Conservation (phyloP, 2,113 vertebrate genomes). For the Tinamus guttatus region DNA sequence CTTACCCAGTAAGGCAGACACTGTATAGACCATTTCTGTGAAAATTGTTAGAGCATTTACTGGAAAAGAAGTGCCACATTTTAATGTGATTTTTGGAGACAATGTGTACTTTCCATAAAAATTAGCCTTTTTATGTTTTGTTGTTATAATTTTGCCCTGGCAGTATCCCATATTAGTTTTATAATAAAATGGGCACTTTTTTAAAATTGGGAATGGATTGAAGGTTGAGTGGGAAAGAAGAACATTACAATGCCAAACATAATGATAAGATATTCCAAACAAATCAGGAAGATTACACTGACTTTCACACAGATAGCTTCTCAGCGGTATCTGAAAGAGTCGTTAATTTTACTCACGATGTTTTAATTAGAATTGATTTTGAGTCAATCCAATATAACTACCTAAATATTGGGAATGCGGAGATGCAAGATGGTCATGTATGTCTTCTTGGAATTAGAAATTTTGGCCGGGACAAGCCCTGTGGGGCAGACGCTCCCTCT, state of each 20-base stretch:
- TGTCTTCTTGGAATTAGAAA: not conserved
- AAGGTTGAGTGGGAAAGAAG: not conserved
- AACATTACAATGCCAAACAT: not conserved
- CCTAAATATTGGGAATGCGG: not conserved
- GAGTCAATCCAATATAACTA: not conserved
- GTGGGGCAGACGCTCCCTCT: not conserved
- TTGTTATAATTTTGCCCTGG: not conserved
- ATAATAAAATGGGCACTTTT: not conserved
- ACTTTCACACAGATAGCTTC: not conserved
- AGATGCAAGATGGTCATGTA: not conserved
- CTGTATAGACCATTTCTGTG: not conserved
- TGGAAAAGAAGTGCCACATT: not conserved
- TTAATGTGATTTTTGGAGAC: not conserved
- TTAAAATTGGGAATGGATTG: not conserved
- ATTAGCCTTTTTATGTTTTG: not conserved
- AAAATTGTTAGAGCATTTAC: not conserved
- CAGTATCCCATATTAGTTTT: not conserved
- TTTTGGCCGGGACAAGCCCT: not conserved
- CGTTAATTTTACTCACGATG: not conserved
- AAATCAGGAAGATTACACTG: not conserved
- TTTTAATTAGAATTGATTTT: not conserved
- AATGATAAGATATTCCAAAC: not conserved
- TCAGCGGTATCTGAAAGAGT: not conserved
- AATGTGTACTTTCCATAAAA: not conserved
- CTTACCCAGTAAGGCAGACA: not conserved